Percentiles rank a stretch among this genome's conserved stretches.
Conservation (phyloP, 2,797 vertebrate species). For the Danio kyathit region DNA sequence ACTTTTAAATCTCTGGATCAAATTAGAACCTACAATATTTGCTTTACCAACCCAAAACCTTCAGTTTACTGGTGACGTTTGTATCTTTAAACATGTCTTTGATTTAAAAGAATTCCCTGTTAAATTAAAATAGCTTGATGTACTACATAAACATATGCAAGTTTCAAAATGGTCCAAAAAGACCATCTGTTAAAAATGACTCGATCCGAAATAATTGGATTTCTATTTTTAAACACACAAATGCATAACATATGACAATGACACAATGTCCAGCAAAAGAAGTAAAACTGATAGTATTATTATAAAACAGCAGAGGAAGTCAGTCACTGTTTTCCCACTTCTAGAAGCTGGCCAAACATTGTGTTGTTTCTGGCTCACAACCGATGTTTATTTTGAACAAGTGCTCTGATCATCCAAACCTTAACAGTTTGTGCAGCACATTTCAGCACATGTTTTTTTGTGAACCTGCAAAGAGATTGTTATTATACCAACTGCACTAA, state of each 20-base stretch:
- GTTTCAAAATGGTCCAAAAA: constrained; percentile 3
- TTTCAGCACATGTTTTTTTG: background rate
- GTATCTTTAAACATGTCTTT: background rate
- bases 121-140: constrained; percentile 2
- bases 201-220: background rate
- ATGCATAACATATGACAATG: background rate
- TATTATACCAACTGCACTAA: background rate
- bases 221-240: background rate
- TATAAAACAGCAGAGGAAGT: background rate
- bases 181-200: background rate
- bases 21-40: background rate
- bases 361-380: constrained; percentile 25
- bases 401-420: background rate
- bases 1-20: background rate
- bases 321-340: background rate
- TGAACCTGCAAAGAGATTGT: constrained; percentile 24
- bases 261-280: background rate
- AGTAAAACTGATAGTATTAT: background rate
- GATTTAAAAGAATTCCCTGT: background rate
- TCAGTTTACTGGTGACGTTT: background rate
- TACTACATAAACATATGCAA: background rate
- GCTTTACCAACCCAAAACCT: background rate
- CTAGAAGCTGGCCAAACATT: background rate
- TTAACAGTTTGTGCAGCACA: constrained; percentile 13
- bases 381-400: background rate